phyloP scores from a whole-genome alignment of 1,140 invertebrate genomes.

The Lepidurus packardi region DNA sequence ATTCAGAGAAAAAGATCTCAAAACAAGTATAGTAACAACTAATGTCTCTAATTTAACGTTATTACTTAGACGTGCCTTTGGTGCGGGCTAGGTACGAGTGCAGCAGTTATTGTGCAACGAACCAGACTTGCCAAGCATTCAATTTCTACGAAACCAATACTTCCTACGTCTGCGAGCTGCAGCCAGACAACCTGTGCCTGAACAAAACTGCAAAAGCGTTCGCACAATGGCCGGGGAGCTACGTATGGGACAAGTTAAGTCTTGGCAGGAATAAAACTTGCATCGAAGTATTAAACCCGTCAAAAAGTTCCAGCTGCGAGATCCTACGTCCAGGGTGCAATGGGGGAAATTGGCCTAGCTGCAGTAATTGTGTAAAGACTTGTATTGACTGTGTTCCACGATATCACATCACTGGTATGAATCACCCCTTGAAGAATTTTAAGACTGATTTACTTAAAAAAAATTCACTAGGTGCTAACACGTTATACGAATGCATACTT shows the following conservation, averaged over 20 bases:
- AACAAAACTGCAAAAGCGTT: not conserved
- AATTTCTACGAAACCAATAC: not conserved
- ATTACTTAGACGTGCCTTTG: not conserved
- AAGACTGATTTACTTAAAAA: not conserved
- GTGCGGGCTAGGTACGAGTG: not conserved
- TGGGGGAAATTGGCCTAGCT: not conserved
- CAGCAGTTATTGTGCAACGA: not conserved
- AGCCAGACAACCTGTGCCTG: not conserved
- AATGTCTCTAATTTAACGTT: not conserved
- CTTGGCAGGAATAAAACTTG: not conserved
- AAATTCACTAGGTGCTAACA: not conserved
- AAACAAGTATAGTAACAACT: too few species aligned
- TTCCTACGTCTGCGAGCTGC: not conserved
- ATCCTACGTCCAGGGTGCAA: not conserved
- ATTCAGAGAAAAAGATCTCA: too few species aligned
- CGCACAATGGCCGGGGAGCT: not conserved
- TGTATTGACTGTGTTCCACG: not conserved
- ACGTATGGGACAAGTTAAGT: not conserved
- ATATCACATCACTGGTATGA: not conserved
- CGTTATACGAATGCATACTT: not conserved
- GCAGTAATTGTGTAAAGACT: not conserved
- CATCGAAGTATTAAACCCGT: not conserved
- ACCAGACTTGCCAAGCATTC: not conserved
- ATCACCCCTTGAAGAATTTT: not conserved
- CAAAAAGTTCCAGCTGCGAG: not conserved